phyloP scores from a whole-genome alignment of 2,888 invertebrate genomes.

The Nezara viridula region DNA sequence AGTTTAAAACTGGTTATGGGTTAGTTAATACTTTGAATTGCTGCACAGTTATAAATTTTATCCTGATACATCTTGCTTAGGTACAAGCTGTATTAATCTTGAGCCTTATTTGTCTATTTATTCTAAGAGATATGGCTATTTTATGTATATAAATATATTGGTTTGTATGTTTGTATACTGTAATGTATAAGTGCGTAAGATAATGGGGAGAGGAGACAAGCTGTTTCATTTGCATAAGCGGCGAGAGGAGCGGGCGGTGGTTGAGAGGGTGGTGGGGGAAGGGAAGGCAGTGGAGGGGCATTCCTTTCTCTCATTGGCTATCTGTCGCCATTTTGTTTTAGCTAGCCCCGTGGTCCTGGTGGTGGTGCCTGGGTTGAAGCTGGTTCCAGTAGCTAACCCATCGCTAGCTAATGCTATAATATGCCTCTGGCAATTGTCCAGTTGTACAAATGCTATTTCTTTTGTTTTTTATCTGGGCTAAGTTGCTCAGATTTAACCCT shows the following conservation, averaged over 20 bases:
- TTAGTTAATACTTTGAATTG: background rate
- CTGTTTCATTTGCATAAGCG: slow-evolving; percentile 12
- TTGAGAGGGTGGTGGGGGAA: background rate
- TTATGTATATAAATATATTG: background rate
- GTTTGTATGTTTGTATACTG: background rate
- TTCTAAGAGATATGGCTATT: background rate
- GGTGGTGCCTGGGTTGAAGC: background rate
- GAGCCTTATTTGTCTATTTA: background rate
- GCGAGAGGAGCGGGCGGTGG: background rate
- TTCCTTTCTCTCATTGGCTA: background rate
- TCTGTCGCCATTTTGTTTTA: slow-evolving; percentile 7
- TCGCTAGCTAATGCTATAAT: background rate
- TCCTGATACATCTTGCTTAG: background rate
- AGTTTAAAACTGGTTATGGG: background rate
- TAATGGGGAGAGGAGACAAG: background rate
- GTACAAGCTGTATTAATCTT: background rate
- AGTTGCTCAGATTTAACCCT: background rate
- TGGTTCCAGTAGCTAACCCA: background rate
- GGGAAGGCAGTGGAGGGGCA: background rate
- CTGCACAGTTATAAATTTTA: background rate
- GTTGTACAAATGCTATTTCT: background rate
- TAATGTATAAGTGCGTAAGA: background rate
- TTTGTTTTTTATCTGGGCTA: background rate
- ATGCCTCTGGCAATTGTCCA: background rate
- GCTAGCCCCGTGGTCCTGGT: background rate